Conservation (phyloP, 2,797 vertebrate genomes). For the Ctenopoma kingsleyae region DNA sequence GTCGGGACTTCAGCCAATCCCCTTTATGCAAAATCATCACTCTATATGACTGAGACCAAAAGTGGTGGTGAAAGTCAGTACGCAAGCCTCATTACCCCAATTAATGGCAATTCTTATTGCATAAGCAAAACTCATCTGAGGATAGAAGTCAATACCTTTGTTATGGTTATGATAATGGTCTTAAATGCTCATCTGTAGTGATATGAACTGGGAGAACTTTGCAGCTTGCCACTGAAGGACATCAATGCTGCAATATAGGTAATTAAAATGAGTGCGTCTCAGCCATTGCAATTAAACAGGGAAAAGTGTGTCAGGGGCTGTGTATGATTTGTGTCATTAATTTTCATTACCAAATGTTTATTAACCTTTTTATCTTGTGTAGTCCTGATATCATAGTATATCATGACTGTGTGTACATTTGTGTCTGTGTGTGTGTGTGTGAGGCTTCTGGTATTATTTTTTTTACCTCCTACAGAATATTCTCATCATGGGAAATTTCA, state of each 20-base stretch:
- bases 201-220: constrained; percentile 64
- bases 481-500: constrained; percentile 66
- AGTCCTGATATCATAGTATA: constrained; percentile 45
- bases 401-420: constrained; percentile 14
- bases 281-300: constrained; percentile 76
- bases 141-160: constrained; percentile 79
- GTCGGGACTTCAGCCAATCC: constrained; percentile 53
- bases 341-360: constrained; percentile 80
- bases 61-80: constrained; percentile 70
- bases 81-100: constrained; percentile 80
- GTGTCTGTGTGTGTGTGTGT: constrained; percentile 22
- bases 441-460: constrained; percentile 38
- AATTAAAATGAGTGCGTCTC: constrained; percentile 75
- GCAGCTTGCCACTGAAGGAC: constrained; percentile 75
- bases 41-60: constrained; percentile 74
- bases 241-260: constrained; percentile 71
- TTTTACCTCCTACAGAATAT: constrained; percentile 53
- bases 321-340: constrained; percentile 81
- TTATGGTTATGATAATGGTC: constrained; percentile 76
- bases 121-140: constrained; percentile 80
- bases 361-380: constrained; percentile 76
- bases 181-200: constrained; percentile 69
- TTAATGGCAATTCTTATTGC: constrained; percentile 80
- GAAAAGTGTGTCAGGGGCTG: constrained; percentile 74
- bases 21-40: constrained; percentile 76